These are phyloP conservation scores for Hemitrygon akajei DNA, from an alignment of 2,797 vertebrate genomes.

Conservation along the genomic window DNA sequence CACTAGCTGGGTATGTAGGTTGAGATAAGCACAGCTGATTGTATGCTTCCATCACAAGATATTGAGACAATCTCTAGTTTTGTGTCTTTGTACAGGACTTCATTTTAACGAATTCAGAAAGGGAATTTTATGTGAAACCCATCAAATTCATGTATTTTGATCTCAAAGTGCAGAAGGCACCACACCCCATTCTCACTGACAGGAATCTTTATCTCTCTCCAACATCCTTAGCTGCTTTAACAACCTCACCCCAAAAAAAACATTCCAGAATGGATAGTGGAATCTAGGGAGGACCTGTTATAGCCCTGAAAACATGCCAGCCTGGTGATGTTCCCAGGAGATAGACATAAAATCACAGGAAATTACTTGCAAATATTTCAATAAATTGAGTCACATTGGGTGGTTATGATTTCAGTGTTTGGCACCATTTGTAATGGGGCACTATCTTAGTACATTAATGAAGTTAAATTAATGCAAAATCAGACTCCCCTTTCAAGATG, in stretches of 20 bases:
- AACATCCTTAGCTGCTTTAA: neutral
- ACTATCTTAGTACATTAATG: neutral
- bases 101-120: neutral
- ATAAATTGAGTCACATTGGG: neutral
- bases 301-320: neutral
- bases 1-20: neutral
- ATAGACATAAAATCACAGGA: neutral
- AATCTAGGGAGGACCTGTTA: neutral
- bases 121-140: neutral
- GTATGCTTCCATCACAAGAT: neutral
- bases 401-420: neutral
- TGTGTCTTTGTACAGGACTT: neutral
- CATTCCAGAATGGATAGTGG: neutral
- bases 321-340: neutral
- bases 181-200: neutral
- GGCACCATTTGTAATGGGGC: neutral
- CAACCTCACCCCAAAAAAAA: neutral
- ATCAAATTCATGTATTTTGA: neutral
- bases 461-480: neutral
- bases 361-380: neutral
- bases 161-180: neutral
- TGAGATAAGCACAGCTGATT: neutral
- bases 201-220: constrained; percentile 20
- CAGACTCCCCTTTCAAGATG: neutral
- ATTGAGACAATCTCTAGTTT: neutral